Base-by-base conservation (phyloP, 2,113 vertebrate species). In the Eulacestoma nigropectus region DNA sequence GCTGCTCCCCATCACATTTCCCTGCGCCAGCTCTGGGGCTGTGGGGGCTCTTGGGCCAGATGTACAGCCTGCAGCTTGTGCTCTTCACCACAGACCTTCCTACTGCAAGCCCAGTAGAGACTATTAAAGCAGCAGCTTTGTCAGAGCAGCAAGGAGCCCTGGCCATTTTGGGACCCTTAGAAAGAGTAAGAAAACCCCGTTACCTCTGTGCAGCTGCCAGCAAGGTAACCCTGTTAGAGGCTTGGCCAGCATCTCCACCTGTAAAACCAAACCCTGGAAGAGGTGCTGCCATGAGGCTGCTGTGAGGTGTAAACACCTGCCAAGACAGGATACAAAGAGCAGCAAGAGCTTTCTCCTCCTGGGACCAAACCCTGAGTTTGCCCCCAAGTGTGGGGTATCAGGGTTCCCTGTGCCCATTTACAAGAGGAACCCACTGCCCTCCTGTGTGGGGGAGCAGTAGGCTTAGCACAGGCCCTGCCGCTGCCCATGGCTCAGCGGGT, bases 191-290 rank as follows among this genome's bases (percentile, higher is more conserved):
- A 39, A 11, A 8, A 7, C 3, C 20, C 4, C 1, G 0, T 96
- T 95, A 97, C 96, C 96, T 96, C 26, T 69, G 83, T 47, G 76
- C 81, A 68, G 83, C 41, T 63, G 64, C n/a, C 60, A 81, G 44
- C 62, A 86, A n/a, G 26, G 65, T 22, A 37, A 73, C 56, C n/a
- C 63, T 77, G 20, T 52, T 5, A 20, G 72, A 83, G 14, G 60
- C 57, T 80, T 0, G 83, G 52, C 29, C n/a, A 1, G 52, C 39
- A 77, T 50, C 65, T 93, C 56, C 82, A 90, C 92, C 96, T 96
- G 92, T 27, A 92, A 94, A 93, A 94, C n/a, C 75, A 97, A 95
- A 93, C 6, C 50, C 75, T 4, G 0, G 27, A 42, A 84, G 55
- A 82, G n/a, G 17, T 10, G 75, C 26, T 85, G 74, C 65, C 1